Percentiles rank a stretch among this genome's conserved stretches.
These are phyloP conservation scores for Chrysotoxum bicinctum DNA, from an alignment of 2,888 invertebrate species.

Conservation along the genomic window DNA sequence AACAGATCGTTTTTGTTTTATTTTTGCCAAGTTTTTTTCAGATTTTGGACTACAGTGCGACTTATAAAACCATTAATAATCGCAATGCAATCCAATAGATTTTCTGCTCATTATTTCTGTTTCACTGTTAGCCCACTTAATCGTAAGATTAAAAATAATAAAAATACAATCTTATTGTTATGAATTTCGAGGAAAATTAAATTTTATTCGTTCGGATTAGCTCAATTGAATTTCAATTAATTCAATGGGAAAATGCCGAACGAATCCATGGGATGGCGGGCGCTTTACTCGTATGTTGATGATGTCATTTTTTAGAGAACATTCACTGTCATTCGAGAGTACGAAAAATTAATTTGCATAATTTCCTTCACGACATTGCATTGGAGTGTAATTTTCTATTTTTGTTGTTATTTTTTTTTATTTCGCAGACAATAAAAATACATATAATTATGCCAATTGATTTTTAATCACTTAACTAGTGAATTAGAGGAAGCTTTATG, in stretches of 20 bases:
- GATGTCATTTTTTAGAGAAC: slow-evolving; percentile 46
- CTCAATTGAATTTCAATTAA: slow-evolving; percentile 36
- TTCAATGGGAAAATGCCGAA: slow-evolving; percentile 19
- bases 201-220: background rate
- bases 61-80: too few relatives aligned
- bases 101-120: background rate
- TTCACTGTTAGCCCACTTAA: background rate
- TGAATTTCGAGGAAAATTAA: background rate
- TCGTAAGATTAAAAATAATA: background rate
- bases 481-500: background rate
- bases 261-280: background rate
- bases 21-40: too few relatives aligned
- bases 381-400: slow-evolving; percentile 15
- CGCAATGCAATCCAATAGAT: background rate
- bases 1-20: too few relatives aligned
- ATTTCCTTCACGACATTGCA: background rate
- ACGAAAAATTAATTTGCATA: slow-evolving; percentile 19
- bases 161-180: slow-evolving; percentile 16
- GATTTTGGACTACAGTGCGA: too few relatives aligned
- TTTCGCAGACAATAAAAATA: background rate
- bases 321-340: slow-evolving; percentile 38
- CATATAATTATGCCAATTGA: slow-evolving; percentile 49
- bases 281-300: slow-evolving; percentile 11
- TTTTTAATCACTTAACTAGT: slow-evolving; percentile 18
- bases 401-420: background rate